Evolutionary conservation across 1,140 invertebrate species (phyloP).

Genomic region (Bombus waltoni): DNA sequence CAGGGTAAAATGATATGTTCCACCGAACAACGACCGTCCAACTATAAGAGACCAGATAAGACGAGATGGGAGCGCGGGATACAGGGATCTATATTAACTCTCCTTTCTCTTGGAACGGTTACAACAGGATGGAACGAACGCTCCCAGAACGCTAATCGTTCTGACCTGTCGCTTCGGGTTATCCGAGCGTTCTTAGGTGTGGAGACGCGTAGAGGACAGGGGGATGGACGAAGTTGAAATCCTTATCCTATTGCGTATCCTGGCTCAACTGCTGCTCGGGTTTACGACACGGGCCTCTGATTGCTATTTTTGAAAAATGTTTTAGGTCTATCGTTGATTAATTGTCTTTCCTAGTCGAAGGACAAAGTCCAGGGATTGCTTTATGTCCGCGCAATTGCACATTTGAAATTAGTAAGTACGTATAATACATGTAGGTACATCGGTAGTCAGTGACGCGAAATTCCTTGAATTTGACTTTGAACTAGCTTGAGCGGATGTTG

Average conservation of each 20-base stretch:
- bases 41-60: conserved; percentile 65
- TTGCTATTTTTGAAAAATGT: neutral
- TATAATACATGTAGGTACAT: too few relatives aligned
- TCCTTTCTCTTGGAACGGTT: conserved; percentile 16
- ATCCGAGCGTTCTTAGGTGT: conserved; percentile 23
- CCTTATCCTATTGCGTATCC: neutral
- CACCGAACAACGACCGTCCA: conserved; percentile 50
- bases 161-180: conserved; percentile 60
- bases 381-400: too few relatives aligned
- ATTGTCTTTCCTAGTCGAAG: too few relatives aligned
- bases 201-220: neutral
- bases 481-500: too few relatives aligned
- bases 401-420: too few relatives aligned
- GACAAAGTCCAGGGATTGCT: too few relatives aligned
- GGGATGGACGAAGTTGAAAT: neutral
- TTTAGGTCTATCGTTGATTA: too few relatives aligned
- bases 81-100: conserved; percentile 58
- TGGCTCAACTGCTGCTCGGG: neutral
- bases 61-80: conserved; percentile 60
- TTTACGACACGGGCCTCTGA: neutral
- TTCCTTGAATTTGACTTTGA: too few relatives aligned
- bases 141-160: conserved; percentile 55
- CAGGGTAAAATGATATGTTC: conserved; percentile 66
- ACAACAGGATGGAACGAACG: conserved; percentile 16
- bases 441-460: too few relatives aligned